A percentile compares a stretch with the other conserved stretches of the same genome.
Evolutionary conservation across 2,888 invertebrate genomes (phyloP).

Genomic region (Nemotelus nigrinus): DNA sequence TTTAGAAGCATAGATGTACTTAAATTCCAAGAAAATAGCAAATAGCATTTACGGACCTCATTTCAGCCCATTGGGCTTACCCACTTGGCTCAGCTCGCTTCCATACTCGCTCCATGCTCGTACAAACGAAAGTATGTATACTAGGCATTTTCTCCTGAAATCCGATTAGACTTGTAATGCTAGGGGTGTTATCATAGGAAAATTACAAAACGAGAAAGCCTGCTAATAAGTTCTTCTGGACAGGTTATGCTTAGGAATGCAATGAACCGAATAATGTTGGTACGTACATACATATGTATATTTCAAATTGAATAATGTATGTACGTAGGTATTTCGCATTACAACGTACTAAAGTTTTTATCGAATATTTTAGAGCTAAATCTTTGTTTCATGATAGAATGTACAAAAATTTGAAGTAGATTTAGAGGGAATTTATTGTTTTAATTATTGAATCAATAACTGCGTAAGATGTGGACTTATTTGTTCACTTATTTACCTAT

Average conservation of each 20-base stretch:
- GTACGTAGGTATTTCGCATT: background rate
- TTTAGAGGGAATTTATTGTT: too few relatives aligned
- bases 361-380: background rate
- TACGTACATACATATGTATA: background rate
- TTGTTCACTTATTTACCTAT: too few relatives aligned
- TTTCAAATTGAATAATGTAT: background rate
- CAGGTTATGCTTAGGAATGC: background rate
- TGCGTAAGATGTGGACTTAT: too few relatives aligned
- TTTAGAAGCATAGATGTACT: too few relatives aligned
- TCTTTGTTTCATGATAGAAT: too few relatives aligned
- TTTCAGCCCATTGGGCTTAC: background rate
- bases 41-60: too few relatives aligned
- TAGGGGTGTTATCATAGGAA: slow-evolving; percentile 16
- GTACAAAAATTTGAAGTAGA: too few relatives aligned
- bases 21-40: too few relatives aligned
- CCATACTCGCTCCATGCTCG: background rate
- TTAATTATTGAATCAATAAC: too few relatives aligned
- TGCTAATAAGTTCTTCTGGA: background rate
- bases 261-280: background rate
- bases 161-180: slow-evolving; percentile 39
- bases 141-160: slow-evolving; percentile 31
- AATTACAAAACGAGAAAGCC: background rate
- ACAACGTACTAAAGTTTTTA: slow-evolving; percentile 9
- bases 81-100: slow-evolving; percentile 14
- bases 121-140: background rate